Evolutionary conservation across 1,140 invertebrate species (phyloP).

Genomic region (Hypothenemus hampei): DNA sequence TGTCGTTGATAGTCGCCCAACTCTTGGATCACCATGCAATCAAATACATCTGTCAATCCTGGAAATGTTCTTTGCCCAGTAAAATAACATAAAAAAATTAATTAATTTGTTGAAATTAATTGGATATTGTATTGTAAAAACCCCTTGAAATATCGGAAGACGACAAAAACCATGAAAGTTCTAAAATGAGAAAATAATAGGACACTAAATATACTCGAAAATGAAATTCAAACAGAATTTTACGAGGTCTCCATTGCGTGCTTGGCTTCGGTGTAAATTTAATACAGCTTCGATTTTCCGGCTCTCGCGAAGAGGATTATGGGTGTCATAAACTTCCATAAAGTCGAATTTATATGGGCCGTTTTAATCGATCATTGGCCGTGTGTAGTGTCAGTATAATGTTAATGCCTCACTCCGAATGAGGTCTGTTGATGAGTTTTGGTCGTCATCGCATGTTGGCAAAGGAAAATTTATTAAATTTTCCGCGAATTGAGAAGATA

Average conservation of each 20-base stretch:
- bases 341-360: conserved; percentile 2
- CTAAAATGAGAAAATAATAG: conserved; percentile 11
- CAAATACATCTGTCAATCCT: no score
- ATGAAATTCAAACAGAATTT: conserved; percentile 18
- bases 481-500: no score
- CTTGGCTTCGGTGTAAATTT: conserved; percentile 13
- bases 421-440: neutral
- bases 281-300: conserved; percentile 15
- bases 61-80: no score
- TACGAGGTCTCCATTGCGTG: conserved; percentile 18
- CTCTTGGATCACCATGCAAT: no score
- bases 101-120: no score
- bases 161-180: conserved; percentile 6
- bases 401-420: neutral
- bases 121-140: no score
- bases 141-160: conserved; percentile 9
- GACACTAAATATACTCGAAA: conserved; percentile 14
- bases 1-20: no score
- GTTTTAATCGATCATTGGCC: conserved; percentile 8
- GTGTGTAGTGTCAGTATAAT: neutral
- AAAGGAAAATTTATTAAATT: neutral
- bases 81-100: no score
- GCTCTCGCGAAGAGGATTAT: conserved; percentile 12
- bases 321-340: conserved; percentile 12
- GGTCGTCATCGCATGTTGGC: neutral